Evolutionary conservation across 2,113 vertebrate genomes (phyloP), one percentile per base, ranked within the genome.

Genomic region (Manacus vitellinus): DNA sequence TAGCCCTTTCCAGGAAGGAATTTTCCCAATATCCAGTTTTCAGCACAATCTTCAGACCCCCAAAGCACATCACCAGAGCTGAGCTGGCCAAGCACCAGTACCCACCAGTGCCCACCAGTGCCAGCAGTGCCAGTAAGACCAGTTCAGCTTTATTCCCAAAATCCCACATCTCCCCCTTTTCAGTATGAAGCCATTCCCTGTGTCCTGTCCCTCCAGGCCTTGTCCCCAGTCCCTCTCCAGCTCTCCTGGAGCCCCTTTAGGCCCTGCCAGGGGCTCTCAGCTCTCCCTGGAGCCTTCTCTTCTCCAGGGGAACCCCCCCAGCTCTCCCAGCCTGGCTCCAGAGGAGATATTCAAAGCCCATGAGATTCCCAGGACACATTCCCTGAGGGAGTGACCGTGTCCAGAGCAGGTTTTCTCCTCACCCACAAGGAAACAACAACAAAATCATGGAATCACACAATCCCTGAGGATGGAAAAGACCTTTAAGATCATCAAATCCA

Each of bases 291-390:
- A 56, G 3, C 71, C 54, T 74, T 58, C 78, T 2, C 43, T 4
- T 22, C 35, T 41, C 78, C 65, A 70, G 78, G 17, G 0, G 28
- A 49, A 12, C 52, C 47, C 33, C 33, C 54, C 66, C 33, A 46
- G 27, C 2, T 35, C 1, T 51, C 24, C 55, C 35, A 59, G 23
- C 10, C 54, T 17, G 30, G n/a, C n/a, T 59, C 56, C 54, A 55
- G 30, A 33, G 30, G 37, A 41, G 25, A 41, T 18, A 41, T 28
- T 39, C 24, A 8, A 37, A 27, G 72, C 54, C 41, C 43, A 30
- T 8, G 56, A 13, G 66, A 33, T 2, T 2, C 3, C 14, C 33
- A 18, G 72, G 22, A 25, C 22, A 3, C 0, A 1, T 5, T 41
- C n/a, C n/a, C 25, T 16, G 47, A 1, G 27, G 55, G 51, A 20